Base-by-base conservation (phyloP, 1,140 invertebrate genomes). In the Forficula auricularia region DNA sequence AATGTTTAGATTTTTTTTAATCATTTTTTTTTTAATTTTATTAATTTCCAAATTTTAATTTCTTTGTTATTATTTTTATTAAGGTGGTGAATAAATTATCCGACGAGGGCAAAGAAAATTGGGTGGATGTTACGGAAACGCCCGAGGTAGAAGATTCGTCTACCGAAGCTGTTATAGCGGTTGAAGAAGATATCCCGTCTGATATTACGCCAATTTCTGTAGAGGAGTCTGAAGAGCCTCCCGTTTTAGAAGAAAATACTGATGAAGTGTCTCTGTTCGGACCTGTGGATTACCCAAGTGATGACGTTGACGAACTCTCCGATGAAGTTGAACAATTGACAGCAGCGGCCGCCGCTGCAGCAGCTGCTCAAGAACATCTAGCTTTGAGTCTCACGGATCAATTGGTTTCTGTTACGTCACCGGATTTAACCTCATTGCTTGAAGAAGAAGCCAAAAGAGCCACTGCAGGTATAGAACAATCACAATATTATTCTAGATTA, bases 71-170 rank as follows among this genome's bases (percentile, higher is more conserved):
- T 12, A 14, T 41, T 12, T 41, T 14, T 41, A 22, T 41, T 10
- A 35, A 32, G 18, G 18, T 53, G 13, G 51, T 54, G 9, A 43
- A 55, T 14, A 61, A 62, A 50, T 53, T 57, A 33, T 55, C 56
- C 3, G 61, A 64, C 34, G 63, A 64, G 35, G 57, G 60, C 2
- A 65, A 65, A 40, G 62, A 65, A 47, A 65, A 65, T 46, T 64
- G 62, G 62, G 22, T 4, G 10, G 22, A 27, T 27, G 22, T 27
- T 27, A 10, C 10, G 4, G 57, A 57, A 45, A 44, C 56, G 19
- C 50, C 54, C 18, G 43, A 53, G 13, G 45, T 58, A 19, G 52
- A 57, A 14, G 59, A 57, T 31, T 52, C 54, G n/a, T 43, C 56
- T 16, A 44, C 51, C 33, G 43, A 54, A 3, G 53, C 38, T 38